Evolutionary conservation across 2,888 invertebrate species (phyloP), one percentile per base, ranked within the genome.

Genomic region (Acanthopleura granulata): DNA sequence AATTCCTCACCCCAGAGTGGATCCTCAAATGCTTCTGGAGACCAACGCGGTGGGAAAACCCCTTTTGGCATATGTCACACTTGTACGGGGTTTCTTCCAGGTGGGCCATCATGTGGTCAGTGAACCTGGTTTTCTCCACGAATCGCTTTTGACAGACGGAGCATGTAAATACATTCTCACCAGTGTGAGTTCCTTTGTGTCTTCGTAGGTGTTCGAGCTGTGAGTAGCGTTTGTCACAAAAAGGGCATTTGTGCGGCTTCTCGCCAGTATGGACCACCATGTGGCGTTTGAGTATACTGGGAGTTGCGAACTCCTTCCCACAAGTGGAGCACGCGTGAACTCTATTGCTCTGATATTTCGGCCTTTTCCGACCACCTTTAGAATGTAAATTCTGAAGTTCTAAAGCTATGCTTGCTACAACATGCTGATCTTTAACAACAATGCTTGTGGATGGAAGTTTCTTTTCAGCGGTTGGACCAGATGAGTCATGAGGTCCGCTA

Each of bases 121-220:
- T 73, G 6, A 29, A 62, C 1, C 73, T 61, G 9, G 62, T 73
- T 30, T 73, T 73, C n/a, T 73, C 57, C 18, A 73, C 51, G 40
- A 73, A 73, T 16, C 29, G 29, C 27, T 62, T 29, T 18, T 62
- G 27, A 49, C 73, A 73, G n/a, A 49, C 62, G 15, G 73, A 3
- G 27, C 73, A 73, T 29, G 30, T 62, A 30, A 73, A 73, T 4
- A 49, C 40, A 12, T 62, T 62, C 62, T 73, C 73, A 14, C 73
- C 73, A 9, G 73, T 73, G 49, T 73, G 73, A 18, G 57, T 73
- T 22, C 57, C 62, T 27, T 73, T 73, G 30, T 73, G 73, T 12
- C 73, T 57, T 12, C 49, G 29, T 14, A 73, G 18, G n/a, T 57
- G 62, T 16, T 62, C 62, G 1, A 62, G 1, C 18, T 62, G 62